A percentile compares a stretch with the other conserved stretches of the same genome.
These are phyloP conservation scores for Colletes gigas DNA, from an alignment of 1,140 invertebrate genomes.

Conservation along the genomic window DNA sequence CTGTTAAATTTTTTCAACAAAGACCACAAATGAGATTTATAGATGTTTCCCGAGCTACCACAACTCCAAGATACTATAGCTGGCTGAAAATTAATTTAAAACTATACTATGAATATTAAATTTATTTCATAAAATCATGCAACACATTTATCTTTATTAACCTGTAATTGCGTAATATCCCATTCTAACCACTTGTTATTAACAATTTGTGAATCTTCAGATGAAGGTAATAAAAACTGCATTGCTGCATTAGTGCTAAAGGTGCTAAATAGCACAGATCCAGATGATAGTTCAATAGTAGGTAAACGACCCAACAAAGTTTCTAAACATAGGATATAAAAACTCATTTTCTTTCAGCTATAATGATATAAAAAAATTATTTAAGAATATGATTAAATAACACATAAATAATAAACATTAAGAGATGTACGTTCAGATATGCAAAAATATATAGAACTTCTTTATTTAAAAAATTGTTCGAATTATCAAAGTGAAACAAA, in stretches of 20 bases:
- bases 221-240: conserved; percentile 79
- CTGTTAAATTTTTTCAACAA: conserved; percentile 73
- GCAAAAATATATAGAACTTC: conserved; percentile 12
- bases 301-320: conserved; percentile 78
- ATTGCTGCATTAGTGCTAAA: conserved; percentile 83
- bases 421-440: no score
- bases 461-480: background rate
- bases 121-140: conserved; percentile 67
- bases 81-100: conserved; percentile 69
- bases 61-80: conserved; percentile 67
- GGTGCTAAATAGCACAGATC: conserved; percentile 81
- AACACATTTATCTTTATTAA: conserved; percentile 77
- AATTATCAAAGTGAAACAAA: conserved; percentile 20
- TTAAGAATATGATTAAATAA: conserved; percentile 12
- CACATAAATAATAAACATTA: conserved; percentile 26
- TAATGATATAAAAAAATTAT: conserved; percentile 36
- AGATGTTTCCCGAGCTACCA: conserved; percentile 64
- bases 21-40: conserved; percentile 73
- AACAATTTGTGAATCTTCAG: conserved; percentile 68
- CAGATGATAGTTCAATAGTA: conserved; percentile 78
- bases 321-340: conserved; percentile 57
- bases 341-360: conserved; percentile 27
- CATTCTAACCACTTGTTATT: conserved; percentile 88
- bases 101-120: conserved; percentile 18
- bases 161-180: conserved; percentile 86